Conservation (phyloP, 1,140 invertebrate species). For the Homalodisca vitripennis region DNA sequence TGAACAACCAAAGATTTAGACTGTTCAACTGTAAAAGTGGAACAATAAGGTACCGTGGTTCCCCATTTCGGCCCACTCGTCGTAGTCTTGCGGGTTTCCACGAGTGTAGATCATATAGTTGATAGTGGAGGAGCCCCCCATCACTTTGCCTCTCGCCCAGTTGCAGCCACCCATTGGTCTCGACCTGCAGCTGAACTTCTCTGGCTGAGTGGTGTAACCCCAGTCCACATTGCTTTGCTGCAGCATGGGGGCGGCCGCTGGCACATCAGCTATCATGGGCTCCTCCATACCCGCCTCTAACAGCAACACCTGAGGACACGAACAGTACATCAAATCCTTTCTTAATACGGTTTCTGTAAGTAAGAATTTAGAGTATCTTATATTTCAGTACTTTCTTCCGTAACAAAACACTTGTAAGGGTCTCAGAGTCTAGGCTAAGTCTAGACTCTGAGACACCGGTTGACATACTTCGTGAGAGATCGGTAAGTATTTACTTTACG, state of each 20-base stretch:
- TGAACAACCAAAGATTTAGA: too few relatives aligned
- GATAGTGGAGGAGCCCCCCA: constrained; percentile 68
- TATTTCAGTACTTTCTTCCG: too few relatives aligned
- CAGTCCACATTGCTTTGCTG: constrained; percentile 58
- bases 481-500: too few relatives aligned
- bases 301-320: constrained; percentile 54
- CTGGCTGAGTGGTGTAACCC: constrained; percentile 57
- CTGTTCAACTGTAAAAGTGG: background rate
- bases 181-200: constrained; percentile 49
- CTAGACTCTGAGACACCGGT: too few relatives aligned
- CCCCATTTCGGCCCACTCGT: constrained; percentile 63
- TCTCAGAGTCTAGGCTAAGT: too few relatives aligned
- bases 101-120: constrained; percentile 75
- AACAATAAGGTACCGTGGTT: constrained; percentile 48
- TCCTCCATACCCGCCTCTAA: constrained; percentile 78
- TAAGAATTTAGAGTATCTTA: too few relatives aligned
- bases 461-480: too few relatives aligned
- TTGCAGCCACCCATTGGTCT: constrained; percentile 49
- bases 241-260: constrained; percentile 59
- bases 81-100: constrained; percentile 63
- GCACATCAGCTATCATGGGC: constrained; percentile 64
- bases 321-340: background rate
- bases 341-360: too few relatives aligned
- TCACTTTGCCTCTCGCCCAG: constrained; percentile 62
- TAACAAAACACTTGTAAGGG: too few relatives aligned